Evolutionary conservation across 2,113 vertebrate species (phyloP), one percentile per base, ranked within the genome.

Genomic region (Grammatotria lemairii): DNA sequence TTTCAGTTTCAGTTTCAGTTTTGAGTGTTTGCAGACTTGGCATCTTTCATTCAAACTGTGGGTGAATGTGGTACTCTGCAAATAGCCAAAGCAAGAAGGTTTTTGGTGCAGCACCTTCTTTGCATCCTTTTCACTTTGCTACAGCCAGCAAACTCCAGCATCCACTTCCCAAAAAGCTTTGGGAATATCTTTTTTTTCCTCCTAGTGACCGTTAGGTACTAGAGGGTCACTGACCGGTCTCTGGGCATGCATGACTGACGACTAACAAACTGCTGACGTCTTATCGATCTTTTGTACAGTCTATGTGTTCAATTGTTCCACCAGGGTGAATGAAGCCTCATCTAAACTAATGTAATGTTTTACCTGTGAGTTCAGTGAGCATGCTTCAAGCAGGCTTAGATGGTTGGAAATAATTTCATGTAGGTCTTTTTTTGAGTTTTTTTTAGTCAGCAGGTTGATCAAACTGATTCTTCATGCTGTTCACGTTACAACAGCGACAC

Each of bases 381-480:
- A 28, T 23, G 38, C 11, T 54, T 17, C 23, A 57, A 80, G 79
- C 55, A 83, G 65, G 54, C 31, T 79, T 3, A 17, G 53, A 38
- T 40, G 45, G 26, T 13, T 78, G 16, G 16, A 78, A 19, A 10
- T 51, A 12, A 78, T n/a, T 47, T 51, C 16, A 51, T 8, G 9
- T 14, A 55, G 28, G 2, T 70, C 23, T 65, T 47, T 31, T 79
- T 85, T 63, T 89, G 83, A 78, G 23, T 16, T 49, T 60, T n/a
- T n/a, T 70, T 60, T 70, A 89, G 79, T 55, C 73, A 87, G 81
- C 68, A 63, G 51, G 51, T 75, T 55, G 31, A 81, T 49, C 73
- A 78, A n/a, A 31, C 73, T 51, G 73, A 78, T 78, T 31, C 73
- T 81, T 84, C 87, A 93, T 92, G 91, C 87, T 63, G 53, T 60